Base-by-base conservation (phyloP, 2,888 invertebrate species). In the Nebria brevicollis region DNA sequence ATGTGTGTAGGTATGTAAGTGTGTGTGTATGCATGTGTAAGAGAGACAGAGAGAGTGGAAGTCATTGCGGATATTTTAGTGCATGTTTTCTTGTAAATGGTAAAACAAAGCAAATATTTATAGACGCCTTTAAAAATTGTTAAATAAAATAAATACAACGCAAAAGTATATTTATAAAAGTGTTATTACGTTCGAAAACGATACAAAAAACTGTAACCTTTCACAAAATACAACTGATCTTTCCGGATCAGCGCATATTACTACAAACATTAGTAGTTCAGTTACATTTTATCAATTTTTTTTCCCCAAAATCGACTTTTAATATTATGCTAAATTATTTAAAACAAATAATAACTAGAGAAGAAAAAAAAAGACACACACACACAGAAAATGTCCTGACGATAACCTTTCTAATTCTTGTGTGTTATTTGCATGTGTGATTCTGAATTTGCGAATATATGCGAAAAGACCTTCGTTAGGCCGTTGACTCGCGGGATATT, bases 361-460 rank as follows among this genome's bases (percentile, higher is more conserved):
- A 54, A 7, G n/a, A 54, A 7, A 54, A 54, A 34, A 34, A 34
- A 1, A 34, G 1, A 34, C 34, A 34, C 34, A 34, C 34, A 34
- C 5, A 34, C 34, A 34, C 34, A 34, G 34, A 34, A 34, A 34
- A 34, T 34, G 54, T 54, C 54, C 54, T 54, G 54, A 54, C 54
- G 77, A 77, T 77, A 77, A 77, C 77, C 77, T 77, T 77, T 77
- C 77, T 72, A 77, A 72, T 77, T 72, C 77, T 43, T 70, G 77
- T 54, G 54, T 54, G 13, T 72, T 77, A 77, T 77, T 77, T 77
- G 54, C 54, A 41, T 70, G 54, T 77, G 66, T 77, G 70, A 77
- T 68, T 77, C 54, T 42, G 54, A 77, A 72, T 77, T 77, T 72
- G 77, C 77, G 72, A 77, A 77, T 77, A 77, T 54, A 54, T 54